Conservation (phyloP, 1,140 invertebrate species). For the Anadara kagoshimensis region DNA sequence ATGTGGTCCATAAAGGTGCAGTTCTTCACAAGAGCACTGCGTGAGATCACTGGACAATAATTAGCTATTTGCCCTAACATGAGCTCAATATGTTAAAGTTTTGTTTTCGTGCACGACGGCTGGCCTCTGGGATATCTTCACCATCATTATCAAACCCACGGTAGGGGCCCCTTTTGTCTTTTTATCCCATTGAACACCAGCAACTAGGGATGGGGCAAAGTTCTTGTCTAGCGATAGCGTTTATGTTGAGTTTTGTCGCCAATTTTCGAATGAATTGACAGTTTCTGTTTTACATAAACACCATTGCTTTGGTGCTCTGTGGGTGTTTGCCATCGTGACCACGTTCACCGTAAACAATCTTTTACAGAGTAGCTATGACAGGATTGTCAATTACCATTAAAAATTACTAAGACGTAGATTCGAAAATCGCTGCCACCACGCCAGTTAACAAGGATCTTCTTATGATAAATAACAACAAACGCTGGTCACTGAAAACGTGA, state of each 20-base stretch:
- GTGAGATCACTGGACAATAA: slow-evolving; percentile 34
- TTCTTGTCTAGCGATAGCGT: slow-evolving; percentile 20
- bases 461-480: too few species aligned
- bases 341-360: neutral
- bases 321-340: slow-evolving; percentile 13
- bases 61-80: slow-evolving; percentile 49
- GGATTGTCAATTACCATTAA: neutral
- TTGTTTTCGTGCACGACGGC: slow-evolving; percentile 24
- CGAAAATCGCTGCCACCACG: slow-evolving; percentile 5
- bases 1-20: slow-evolving; percentile 44
- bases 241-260: slow-evolving; percentile 26
- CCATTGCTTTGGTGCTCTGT: slow-evolving; percentile 34
- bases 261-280: slow-evolving; percentile 33
- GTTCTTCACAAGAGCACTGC: slow-evolving; percentile 39
- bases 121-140: slow-evolving; percentile 16
- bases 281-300: slow-evolving; percentile 27
- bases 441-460: neutral
- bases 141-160: slow-evolving; percentile 30
- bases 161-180: slow-evolving; percentile 10
- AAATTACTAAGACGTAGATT: neutral
- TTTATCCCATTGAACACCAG: slow-evolving; percentile 12
- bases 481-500: too few species aligned
- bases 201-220: slow-evolving; percentile 10
- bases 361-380: neutral
- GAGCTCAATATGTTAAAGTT: slow-evolving; percentile 36